These are phyloP conservation scores for Miltochrista miniata DNA, from an alignment of 2,888 invertebrate species.

Conservation along the genomic window DNA sequence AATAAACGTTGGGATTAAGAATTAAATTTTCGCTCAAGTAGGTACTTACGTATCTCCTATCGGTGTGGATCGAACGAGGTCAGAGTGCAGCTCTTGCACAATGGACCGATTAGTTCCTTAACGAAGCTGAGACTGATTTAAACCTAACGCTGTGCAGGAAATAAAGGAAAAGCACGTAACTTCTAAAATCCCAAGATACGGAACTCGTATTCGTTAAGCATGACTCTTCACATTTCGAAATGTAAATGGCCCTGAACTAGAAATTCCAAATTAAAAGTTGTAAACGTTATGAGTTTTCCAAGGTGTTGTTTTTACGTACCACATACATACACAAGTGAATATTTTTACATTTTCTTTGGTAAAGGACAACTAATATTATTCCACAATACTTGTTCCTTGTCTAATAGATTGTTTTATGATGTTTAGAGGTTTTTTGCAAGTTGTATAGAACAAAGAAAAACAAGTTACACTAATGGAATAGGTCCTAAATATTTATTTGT, in stretches of 20 bases:
- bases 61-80: conserved; percentile 46
- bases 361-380: conserved; percentile 9
- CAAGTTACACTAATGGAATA: conserved; percentile 16
- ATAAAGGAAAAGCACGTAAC: conserved; percentile 40
- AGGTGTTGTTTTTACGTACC: conserved; percentile 29
- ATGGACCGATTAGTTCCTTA: conserved; percentile 66
- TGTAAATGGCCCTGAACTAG: conserved; percentile 47
- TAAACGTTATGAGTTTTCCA: conserved; percentile 39
- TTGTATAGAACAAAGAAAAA: conserved; percentile 14
- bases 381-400: neutral
- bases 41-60: conserved; percentile 15
- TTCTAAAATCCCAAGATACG: conserved; percentile 47
- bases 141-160: conserved; percentile 28
- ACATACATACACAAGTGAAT: conserved; percentile 14
- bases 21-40: conserved; percentile 46
- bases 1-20: conserved; percentile 35
- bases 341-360: conserved; percentile 35
- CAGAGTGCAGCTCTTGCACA: conserved; percentile 58
- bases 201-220: conserved; percentile 37
- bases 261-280: conserved; percentile 38
- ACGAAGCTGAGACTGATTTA: conserved; percentile 49
- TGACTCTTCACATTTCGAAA: conserved; percentile 47
- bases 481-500: conserved; percentile 19
- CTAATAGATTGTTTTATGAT: conserved; percentile 9
- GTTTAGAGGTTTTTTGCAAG: conserved; percentile 21